Evolutionary conservation across 2,888 invertebrate species (phyloP).

Genomic region (Synanthedon formicaeformis): DNA sequence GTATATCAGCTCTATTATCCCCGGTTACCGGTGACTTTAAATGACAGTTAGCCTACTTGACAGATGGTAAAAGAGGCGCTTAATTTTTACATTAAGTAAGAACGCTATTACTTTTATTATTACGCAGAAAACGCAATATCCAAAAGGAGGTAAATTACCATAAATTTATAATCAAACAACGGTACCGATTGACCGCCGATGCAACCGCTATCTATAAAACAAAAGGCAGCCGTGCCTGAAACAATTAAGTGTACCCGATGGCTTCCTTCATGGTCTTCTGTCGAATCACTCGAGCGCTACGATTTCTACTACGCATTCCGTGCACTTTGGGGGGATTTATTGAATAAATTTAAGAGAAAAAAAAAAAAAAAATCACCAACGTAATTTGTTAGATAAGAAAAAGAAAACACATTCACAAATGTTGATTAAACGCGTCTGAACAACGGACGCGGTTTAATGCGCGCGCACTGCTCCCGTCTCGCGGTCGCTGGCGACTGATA

Average conservation of each 20-base stretch:
- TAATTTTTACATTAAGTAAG: too few species aligned
- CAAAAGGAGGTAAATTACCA: neutral
- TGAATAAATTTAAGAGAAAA: neutral
- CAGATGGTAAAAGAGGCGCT: too few species aligned
- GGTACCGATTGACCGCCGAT: conserved; percentile 32
- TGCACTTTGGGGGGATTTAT: conserved; percentile 1
- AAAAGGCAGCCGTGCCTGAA: conserved; percentile 46
- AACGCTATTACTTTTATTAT: too few species aligned
- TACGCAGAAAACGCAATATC: neutral
- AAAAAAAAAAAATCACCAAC: conserved; percentile 1
- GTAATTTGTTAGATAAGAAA: conserved; percentile 5
- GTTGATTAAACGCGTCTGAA: neutral
- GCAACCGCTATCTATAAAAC: conserved; percentile 42
- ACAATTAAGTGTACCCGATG: conserved; percentile 36
- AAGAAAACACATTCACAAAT: conserved; percentile 7
- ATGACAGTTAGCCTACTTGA: too few species aligned
- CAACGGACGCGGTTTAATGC: conserved; percentile 9
- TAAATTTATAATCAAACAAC: conserved; percentile 19
- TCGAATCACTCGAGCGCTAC: conserved; percentile 38
- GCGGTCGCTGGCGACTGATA: conserved; percentile 21
- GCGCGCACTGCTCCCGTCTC: conserved; percentile 38
- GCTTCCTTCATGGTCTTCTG: conserved; percentile 34
- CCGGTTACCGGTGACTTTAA: too few species aligned
- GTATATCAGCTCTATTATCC: too few species aligned
- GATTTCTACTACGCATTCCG: conserved; percentile 47